Evolutionary conservation across 2,888 invertebrate species (phyloP), one percentile per base, ranked within the genome.

Genomic region (Cyrtodaria siliqua): DNA sequence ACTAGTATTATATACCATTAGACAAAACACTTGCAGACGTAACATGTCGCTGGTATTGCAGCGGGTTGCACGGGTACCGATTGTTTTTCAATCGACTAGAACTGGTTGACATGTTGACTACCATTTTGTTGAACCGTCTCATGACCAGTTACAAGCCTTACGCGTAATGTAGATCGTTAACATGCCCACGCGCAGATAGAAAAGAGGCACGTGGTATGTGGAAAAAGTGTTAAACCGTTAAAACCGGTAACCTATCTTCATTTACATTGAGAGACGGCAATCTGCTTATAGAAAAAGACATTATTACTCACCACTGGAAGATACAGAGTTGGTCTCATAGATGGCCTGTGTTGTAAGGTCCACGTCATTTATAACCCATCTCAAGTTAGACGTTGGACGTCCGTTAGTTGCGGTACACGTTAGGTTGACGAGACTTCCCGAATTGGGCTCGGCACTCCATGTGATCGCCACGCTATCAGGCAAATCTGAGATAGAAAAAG

Each of bases 351-450:
- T 53, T 6, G 83, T 78, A n/a, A 66, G 38, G 33, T 86, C 85
- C 16, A 78, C 60, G 6, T 71, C 66, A 53, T 79, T 76, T 33
- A 72, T 77, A 59, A 76, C 66, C 85, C 86, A 84, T 24, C 71
- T 52, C 12, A 87, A 67, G 60, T 70, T 62, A 14, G 87, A 81
- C 9, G 85, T 79, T 12, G 87, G 87, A 56, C 83, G 83, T 6
- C 81, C 82, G 50, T 84, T 79, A 4, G 81, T 79, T 14, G 87
- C 84, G 3, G 59, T 70, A 38, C 87, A 87, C n/a, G 86, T 87
- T n/a, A 86, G 63, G 74, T 87, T 87, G 2, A 82, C 86, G n/a
- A 63, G 63, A 18, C 52, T 52, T 1, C 84, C 86, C 8, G 71
- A 55, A 2, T 27, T 33, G 2, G 86, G 84, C 0, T 69, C 23